Evolutionary conservation across 2,888 invertebrate species (phyloP).

Genomic region (Julus scanicus): DNA sequence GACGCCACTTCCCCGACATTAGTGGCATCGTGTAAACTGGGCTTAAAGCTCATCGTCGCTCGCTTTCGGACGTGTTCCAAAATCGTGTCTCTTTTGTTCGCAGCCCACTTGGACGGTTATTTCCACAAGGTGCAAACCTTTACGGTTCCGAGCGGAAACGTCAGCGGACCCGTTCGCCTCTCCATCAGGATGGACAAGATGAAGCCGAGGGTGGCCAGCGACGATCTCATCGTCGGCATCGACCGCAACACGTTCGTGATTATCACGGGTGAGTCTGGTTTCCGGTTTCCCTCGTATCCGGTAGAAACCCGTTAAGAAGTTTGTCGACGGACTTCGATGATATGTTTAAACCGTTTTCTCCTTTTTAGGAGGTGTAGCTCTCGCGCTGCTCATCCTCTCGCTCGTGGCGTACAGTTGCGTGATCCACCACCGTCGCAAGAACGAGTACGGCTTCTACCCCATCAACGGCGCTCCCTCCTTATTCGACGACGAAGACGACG

Average conservation of each 20-base stretch:
- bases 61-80: neutral
- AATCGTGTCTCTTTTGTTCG: neutral
- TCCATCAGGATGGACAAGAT: slow-evolving; percentile 50
- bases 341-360: too few species aligned
- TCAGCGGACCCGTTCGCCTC: slow-evolving; percentile 33
- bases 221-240: slow-evolving; percentile 55
- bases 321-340: too few species aligned
- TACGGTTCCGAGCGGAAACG: slow-evolving; percentile 35
- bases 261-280: slow-evolving; percentile 56
- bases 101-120: neutral
- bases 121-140: neutral
- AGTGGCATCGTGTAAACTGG: too few species aligned
- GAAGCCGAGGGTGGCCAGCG: neutral
- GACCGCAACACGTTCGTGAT: slow-evolving; percentile 55
- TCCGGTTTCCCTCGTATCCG: too few species aligned
- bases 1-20: too few species aligned
- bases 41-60: too few species aligned
- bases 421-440: slow-evolving; percentile 44
- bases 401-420: slow-evolving; percentile 54
- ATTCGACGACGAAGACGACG: slow-evolving; percentile 57
- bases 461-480: slow-evolving; percentile 53
- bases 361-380: slow-evolving; percentile 49
- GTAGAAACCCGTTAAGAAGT: too few species aligned
- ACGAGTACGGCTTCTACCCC: slow-evolving; percentile 56
- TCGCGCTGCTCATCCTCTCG: slow-evolving; percentile 52